Percentiles rank a stretch among this genome's conserved stretches.
These are phyloP conservation scores for Glossophaga mutica DNA, from an alignment of 2,797 vertebrate species.

Conservation along the genomic window DNA sequence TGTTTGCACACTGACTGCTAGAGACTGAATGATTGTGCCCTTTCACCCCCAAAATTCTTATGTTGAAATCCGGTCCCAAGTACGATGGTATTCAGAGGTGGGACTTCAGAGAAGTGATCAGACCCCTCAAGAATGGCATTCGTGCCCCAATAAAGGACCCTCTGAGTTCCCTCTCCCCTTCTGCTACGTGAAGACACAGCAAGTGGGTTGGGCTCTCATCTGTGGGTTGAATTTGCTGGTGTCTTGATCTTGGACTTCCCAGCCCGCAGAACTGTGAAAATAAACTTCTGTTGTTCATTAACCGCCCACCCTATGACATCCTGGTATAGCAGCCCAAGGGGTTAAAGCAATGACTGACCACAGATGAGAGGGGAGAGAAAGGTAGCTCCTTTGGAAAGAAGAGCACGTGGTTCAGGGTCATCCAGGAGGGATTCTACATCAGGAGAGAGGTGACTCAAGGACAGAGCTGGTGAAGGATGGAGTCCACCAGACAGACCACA, in stretches of 20 bases:
- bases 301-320: background rate
- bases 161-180: background rate
- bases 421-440: background rate
- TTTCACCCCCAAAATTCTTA: background rate
- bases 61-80: background rate
- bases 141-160: background rate
- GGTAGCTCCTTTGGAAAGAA: background rate
- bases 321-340: background rate
- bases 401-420: background rate
- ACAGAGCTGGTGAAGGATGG: background rate
- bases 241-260: background rate
- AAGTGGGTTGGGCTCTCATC: background rate
- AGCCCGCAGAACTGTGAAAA: background rate
- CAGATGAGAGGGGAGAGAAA: background rate
- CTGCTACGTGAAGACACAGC: background rate
- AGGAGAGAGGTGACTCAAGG: background rate
- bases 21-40: background rate
- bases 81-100: background rate
- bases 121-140: background rate
- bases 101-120: background rate
- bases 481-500: background rate
- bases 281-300: background rate
- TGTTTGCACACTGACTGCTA: background rate
- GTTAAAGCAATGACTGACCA: background rate
- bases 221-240: background rate